Conservation (phyloP, 2,888 invertebrate species). For the Raillietiella orientalis region DNA sequence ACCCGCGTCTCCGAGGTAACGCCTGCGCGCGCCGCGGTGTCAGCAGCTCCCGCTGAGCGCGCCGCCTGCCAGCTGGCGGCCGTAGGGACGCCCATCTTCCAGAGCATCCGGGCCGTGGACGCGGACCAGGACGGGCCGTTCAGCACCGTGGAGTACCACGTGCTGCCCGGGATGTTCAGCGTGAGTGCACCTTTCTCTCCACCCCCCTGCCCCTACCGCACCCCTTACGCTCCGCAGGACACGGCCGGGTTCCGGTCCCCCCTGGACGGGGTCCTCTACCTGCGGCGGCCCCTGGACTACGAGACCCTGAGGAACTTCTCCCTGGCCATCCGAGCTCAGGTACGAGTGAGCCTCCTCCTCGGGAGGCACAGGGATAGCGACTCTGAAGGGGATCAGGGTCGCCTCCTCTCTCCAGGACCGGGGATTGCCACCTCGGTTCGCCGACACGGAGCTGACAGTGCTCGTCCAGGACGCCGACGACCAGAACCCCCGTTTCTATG, state of each 20-base stretch:
- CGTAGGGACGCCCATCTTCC: constrained; percentile 28
- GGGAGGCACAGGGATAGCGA: constrained; percentile 6
- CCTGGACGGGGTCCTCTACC: constrained; percentile 43
- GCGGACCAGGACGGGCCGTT: constrained; percentile 61
- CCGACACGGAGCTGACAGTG: constrained; percentile 37
- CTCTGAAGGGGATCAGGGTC: not conserved
- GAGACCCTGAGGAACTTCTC: constrained; percentile 44
- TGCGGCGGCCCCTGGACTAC: constrained; percentile 46
- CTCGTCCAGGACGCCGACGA: constrained; percentile 63
- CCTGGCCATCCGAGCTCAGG: constrained; percentile 26
- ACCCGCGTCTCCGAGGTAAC: constrained; percentile 50
- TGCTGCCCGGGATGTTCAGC: constrained; percentile 39
- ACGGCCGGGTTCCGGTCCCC: constrained; percentile 14
- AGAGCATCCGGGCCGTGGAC: constrained; percentile 41
- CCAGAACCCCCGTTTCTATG: constrained; percentile 50
- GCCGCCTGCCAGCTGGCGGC: constrained; percentile 16
- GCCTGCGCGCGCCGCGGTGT: not conserved
- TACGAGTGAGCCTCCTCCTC: constrained; percentile 8
- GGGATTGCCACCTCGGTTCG: constrained; percentile 39
- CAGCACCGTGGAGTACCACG: constrained; percentile 49
- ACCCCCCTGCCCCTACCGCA: too few relatives aligned
- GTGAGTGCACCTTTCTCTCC: constrained; percentile 20
- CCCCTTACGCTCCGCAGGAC: constrained; percentile 5
- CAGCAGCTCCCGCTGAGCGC: not conserved
- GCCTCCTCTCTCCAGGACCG: constrained; percentile 21